These are phyloP conservation scores for Odocoileus hemionus DNA, from an alignment of 2,113 vertebrate species.

Conservation along the genomic window DNA sequence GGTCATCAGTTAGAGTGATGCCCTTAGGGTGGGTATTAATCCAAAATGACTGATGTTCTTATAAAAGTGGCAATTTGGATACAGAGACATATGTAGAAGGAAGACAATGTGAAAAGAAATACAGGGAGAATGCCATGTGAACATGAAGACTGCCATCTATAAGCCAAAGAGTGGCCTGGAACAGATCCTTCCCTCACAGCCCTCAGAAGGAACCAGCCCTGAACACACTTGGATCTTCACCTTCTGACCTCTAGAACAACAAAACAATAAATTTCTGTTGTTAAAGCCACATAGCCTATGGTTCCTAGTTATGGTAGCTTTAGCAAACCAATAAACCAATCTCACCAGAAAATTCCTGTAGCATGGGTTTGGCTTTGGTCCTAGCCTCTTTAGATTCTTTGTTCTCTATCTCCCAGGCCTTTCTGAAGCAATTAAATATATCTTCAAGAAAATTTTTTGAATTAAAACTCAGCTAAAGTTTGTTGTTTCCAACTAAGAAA, in stretches of 20 bases:
- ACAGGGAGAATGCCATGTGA: neutral
- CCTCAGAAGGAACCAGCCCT: neutral
- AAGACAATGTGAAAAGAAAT: neutral
- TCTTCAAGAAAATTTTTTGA: neutral
- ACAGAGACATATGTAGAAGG: neutral
- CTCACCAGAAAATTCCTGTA: neutral
- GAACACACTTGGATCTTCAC: neutral
- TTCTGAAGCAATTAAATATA: slow-evolving; percentile 6
- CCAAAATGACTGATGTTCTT: neutral
- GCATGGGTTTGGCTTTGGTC: neutral
- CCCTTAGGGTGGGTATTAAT: neutral
- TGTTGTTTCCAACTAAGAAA: slow-evolving; percentile 27
- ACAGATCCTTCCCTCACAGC: neutral
- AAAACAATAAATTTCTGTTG: neutral
- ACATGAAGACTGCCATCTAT: neutral
- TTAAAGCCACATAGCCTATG: neutral
- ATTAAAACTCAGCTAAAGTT: slow-evolving; percentile 7
- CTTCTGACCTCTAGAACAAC: neutral
- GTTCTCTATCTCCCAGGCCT: neutral
- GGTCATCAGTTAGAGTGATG: neutral
- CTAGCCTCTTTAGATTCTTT: neutral
- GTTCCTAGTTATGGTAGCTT: neutral
- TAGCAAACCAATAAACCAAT: neutral
- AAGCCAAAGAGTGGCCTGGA: neutral
- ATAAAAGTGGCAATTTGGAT: neutral